A percentile compares a stretch with the other conserved stretches of the same genome.
Evolutionary conservation across 2,888 invertebrate species (phyloP).

Genomic region (Mesochorus sp.): DNA sequence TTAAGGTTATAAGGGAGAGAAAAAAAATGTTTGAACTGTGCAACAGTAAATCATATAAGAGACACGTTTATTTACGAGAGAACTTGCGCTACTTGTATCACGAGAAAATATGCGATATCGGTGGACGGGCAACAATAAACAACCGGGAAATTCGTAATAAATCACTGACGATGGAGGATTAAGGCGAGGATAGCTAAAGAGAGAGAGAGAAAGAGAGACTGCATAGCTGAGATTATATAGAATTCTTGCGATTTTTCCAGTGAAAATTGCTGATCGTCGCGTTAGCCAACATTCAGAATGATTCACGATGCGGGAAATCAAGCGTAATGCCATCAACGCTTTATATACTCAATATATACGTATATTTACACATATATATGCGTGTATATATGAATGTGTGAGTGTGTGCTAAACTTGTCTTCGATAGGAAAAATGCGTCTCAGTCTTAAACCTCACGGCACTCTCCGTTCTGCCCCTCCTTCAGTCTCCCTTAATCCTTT

Average conservation of each 20-base stretch:
- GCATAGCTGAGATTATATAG: constrained; percentile 33
- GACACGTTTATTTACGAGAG: too few relatives aligned
- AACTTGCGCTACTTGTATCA: too few relatives aligned
- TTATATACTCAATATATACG: too few relatives aligned
- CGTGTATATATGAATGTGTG: too few relatives aligned
- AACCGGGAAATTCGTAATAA: too few relatives aligned
- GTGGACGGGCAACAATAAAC: not conserved
- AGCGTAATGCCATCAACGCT: constrained; percentile 57
- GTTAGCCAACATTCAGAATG: constrained; percentile 46
- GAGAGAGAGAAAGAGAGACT: too few relatives aligned
- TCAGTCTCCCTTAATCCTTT: not conserved
- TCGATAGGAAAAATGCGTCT: constrained; percentile 13
- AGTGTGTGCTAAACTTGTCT: too few relatives aligned
- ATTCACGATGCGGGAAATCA: constrained; percentile 66
- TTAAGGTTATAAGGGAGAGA: too few relatives aligned
- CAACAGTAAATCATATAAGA: too few relatives aligned
- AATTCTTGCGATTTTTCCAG: constrained; percentile 41
- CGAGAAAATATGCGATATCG: too few relatives aligned
- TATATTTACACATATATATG: too few relatives aligned
- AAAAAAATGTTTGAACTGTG: too few relatives aligned
- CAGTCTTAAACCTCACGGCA: not conserved
- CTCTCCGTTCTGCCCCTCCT: not conserved
- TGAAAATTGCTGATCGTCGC: constrained; percentile 29
- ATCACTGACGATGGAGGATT: constrained; percentile 18
- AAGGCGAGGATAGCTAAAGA: not conserved